phyloP scores from a whole-genome alignment of 2,113 vertebrate species.

The Strix uralensis region DNA sequence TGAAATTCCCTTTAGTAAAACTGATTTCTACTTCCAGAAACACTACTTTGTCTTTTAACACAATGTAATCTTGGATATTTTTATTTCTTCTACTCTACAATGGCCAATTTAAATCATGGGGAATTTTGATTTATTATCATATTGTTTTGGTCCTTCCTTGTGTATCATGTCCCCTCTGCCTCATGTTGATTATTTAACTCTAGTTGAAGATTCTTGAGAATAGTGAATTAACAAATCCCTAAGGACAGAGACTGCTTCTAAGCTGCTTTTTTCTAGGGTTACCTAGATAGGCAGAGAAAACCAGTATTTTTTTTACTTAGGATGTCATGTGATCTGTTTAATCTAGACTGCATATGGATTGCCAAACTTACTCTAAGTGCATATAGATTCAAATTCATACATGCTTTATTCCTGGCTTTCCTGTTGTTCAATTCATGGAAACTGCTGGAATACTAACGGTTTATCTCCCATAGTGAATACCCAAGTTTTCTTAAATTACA shows the following conservation, averaged over 20 bases:
- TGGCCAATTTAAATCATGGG: neutral
- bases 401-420: neutral
- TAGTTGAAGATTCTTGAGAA: neutral
- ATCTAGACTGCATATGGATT: neutral
- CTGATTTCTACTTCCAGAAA: neutral
- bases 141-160: neutral
- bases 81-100: neutral
- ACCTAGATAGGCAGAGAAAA: neutral
- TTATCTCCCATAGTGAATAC: neutral
- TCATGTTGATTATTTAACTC: neutral
- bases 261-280: neutral
- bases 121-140: neutral
- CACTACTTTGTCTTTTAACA: neutral
- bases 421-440: neutral
- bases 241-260: neutral
- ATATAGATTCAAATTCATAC: neutral
- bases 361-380: neutral
- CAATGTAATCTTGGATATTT: neutral
- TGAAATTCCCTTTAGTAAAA: neutral
- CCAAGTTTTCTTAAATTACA: neutral
- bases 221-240: neutral
- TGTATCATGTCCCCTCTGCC: neutral
- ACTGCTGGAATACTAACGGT: neutral
- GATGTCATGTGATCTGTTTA: neutral
- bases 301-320: neutral